Percentiles rank a stretch among this genome's conserved stretches.
phyloP scores from a whole-genome alignment of 2,113 vertebrate genomes.

The Oriolus oriolus region DNA sequence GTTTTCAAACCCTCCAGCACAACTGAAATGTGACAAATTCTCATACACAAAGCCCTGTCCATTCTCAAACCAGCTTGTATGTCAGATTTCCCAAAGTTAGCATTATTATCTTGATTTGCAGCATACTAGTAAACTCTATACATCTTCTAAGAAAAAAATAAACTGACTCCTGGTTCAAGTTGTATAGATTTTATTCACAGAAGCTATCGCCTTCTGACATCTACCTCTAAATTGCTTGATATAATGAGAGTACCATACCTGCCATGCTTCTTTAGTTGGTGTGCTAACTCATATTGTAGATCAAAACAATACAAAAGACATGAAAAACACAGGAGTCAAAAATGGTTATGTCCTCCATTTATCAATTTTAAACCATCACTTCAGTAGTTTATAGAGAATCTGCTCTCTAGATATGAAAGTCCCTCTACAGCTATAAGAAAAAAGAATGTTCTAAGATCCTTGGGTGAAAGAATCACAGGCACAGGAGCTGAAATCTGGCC shows the following conservation, averaged over 20 bases:
- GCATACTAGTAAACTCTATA: neutral
- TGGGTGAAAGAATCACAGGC: neutral
- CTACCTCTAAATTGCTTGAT: neutral
- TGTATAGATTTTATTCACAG: neutral
- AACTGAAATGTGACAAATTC: neutral
- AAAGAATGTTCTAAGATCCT: neutral
- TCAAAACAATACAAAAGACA: neutral
- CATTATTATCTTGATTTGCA: neutral
- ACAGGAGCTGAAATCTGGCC: neutral
- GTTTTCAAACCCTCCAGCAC: neutral
- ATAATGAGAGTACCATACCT: neutral
- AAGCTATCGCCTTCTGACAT: neutral
- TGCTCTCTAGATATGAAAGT: neutral
- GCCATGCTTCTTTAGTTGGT: neutral
- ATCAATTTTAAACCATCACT: conserved; percentile 31
- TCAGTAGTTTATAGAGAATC: neutral
- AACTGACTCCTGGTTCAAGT: neutral
- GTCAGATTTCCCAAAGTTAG: neutral
- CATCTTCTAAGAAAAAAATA: neutral
- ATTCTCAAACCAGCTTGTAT: neutral
- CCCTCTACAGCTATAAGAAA: neutral
- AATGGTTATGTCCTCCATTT: neutral
- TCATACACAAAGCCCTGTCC: neutral
- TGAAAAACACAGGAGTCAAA: neutral
- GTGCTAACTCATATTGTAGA: neutral